Percentiles rank a stretch among this genome's conserved stretches.
phyloP scores from a whole-genome alignment of 2,888 invertebrate species.

The Eupithecia pulchellata region DNA sequence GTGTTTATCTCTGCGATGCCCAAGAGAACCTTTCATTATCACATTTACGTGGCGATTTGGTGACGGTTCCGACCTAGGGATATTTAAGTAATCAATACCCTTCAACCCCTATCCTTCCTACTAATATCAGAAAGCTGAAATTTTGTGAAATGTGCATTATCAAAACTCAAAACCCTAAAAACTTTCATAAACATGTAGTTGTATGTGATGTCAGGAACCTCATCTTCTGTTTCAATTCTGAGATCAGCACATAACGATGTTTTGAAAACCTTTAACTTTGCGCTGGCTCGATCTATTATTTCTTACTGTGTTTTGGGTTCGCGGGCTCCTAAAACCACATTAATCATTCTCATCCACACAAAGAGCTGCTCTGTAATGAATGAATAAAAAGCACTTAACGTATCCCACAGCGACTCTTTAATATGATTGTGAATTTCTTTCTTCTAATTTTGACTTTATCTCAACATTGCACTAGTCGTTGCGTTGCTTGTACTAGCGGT shows the following conservation, averaged over 20 bases:
- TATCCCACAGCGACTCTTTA: not conserved
- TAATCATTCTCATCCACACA: not conserved
- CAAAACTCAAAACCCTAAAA: too few species aligned
- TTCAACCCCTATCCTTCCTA: too few species aligned
- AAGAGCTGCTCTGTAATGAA: not conserved
- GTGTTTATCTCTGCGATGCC: conserved; percentile 45
- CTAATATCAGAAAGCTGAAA: too few species aligned
- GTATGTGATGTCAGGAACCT: not conserved
- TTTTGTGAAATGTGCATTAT: too few species aligned
- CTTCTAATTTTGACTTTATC: not conserved
- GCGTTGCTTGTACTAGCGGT: too few species aligned
- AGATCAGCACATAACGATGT: not conserved
- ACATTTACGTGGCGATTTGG: not conserved
- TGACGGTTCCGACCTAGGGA: not conserved
- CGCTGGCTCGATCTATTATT: not conserved
- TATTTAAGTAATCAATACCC: not conserved
- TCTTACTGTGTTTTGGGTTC: not conserved
- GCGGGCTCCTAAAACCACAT: not conserved
- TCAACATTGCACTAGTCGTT: not conserved
- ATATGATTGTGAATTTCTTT: not conserved
- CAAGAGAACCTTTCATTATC: conserved; percentile 30
- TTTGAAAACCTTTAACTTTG: not conserved
- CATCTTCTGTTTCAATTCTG: not conserved
- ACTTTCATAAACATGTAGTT: too few species aligned
- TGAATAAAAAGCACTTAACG: not conserved